phyloP scores from a whole-genome alignment of 2,113 vertebrate genomes.

The Macquaria australasica region DNA sequence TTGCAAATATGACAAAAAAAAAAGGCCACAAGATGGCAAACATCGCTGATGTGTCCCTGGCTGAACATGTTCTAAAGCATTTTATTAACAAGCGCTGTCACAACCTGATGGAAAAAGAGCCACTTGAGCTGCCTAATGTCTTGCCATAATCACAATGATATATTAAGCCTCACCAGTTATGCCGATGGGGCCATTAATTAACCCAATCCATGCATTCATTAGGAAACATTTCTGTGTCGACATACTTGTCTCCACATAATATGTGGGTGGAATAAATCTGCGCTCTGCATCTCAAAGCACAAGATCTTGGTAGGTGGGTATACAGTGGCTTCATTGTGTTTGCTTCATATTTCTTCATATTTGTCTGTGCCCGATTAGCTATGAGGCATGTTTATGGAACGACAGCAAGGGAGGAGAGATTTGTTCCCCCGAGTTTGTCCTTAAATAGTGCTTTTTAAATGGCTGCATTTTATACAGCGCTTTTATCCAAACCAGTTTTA shows the following conservation, averaged over 20 bases:
- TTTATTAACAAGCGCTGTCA: constrained; percentile 23
- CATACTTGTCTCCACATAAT: constrained; percentile 36
- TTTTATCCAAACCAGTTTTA: too few relatives aligned
- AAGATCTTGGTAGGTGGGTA: too few relatives aligned
- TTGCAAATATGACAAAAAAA: background rate
- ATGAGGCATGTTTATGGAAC: background rate
- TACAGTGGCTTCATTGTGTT: background rate
- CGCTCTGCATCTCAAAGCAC: background rate
- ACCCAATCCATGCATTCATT: constrained; percentile 51
- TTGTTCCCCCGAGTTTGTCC: background rate
- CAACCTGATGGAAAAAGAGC: constrained; percentile 16
- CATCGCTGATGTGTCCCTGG: background rate
- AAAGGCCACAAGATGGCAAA: background rate
- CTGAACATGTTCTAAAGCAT: background rate
- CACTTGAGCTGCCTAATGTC: constrained; percentile 39
- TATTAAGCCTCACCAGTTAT: constrained; percentile 47
- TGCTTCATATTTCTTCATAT: background rate
- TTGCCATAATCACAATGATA: constrained; percentile 47
- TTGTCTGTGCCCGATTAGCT: too few relatives aligned
- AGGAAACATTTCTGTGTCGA: constrained; percentile 44
- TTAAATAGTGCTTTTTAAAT: too few relatives aligned
- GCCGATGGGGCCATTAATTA: constrained; percentile 59
- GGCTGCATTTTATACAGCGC: too few relatives aligned
- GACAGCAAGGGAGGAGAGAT: background rate
- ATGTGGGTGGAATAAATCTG: constrained; percentile 42